A percentile compares a stretch with the other conserved stretches of the same genome.
These are phyloP conservation scores for Portevinia maculata DNA, from an alignment of 2,888 invertebrate species.

Conservation along the genomic window DNA sequence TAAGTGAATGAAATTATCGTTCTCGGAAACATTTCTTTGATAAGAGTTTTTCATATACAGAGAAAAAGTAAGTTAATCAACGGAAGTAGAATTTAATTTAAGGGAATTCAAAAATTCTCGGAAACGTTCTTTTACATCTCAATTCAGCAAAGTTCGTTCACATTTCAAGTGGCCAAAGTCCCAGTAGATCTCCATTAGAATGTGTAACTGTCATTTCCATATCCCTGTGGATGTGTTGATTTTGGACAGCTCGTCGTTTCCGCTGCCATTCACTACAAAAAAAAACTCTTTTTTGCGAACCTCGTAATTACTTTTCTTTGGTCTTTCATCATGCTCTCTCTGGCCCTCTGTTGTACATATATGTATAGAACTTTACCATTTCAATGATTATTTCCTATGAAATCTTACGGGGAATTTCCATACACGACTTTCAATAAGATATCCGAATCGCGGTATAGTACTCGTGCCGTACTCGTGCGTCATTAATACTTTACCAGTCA, in stretches of 20 bases:
- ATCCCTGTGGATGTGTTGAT: too few relatives aligned
- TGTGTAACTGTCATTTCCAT: too few relatives aligned
- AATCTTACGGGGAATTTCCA: slow-evolving; percentile 10
- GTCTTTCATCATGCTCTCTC: too few relatives aligned
- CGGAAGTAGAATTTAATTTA: neutral
- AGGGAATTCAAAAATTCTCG: neutral
- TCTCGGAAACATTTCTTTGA: neutral
- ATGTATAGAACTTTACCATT: neutral
- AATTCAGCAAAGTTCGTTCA: too few relatives aligned
- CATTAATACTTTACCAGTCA: slow-evolving; percentile 60
- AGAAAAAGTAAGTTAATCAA: neutral
- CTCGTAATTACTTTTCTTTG: neutral
- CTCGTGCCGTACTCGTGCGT: slow-evolving; percentile 23
- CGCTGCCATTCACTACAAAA: too few relatives aligned
- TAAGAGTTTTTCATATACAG: neutral
- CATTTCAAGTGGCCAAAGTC: neutral
- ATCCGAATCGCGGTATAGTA: neutral
- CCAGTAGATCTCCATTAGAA: neutral
- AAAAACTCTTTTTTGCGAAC: neutral
- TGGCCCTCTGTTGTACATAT: too few relatives aligned
- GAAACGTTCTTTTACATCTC: neutral
- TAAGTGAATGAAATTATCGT: too few relatives aligned
- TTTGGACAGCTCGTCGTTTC: too few relatives aligned
- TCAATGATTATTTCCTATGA: slow-evolving; percentile 19
- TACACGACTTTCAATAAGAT: slow-evolving; percentile 34